Conservation (phyloP, 1,140 invertebrate species). For the Alviniconcha marisindica region DNA sequence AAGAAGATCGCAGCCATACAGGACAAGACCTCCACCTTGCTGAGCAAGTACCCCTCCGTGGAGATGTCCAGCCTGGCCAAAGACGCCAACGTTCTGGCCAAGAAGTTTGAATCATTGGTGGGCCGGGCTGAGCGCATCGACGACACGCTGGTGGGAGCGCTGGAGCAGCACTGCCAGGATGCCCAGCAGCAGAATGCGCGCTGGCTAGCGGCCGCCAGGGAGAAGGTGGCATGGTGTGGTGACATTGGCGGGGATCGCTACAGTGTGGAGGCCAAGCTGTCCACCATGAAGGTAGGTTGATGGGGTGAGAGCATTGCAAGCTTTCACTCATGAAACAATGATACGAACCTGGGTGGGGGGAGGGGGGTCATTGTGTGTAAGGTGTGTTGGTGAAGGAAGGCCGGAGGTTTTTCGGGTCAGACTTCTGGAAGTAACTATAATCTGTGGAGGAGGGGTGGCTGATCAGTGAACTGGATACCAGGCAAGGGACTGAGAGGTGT, state of each 20-base stretch:
- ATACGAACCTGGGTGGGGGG: too few relatives aligned
- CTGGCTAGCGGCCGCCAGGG: constrained; percentile 86
- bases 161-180: constrained; percentile 92
- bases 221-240: constrained; percentile 95
- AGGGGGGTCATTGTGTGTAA: too few relatives aligned
- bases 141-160: constrained; percentile 86
- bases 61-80: constrained; percentile 71
- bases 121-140: constrained; percentile 79
- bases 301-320: too few relatives aligned
- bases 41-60: constrained; percentile 76
- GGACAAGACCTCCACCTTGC: constrained; percentile 83
- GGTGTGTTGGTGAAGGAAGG: too few relatives aligned
- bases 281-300: constrained; percentile 79
- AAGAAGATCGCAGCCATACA: constrained; percentile 83
- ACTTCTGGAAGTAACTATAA: too few relatives aligned
- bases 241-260: constrained; percentile 92
- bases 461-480: too few relatives aligned
- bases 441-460: too few relatives aligned
- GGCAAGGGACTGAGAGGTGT: too few relatives aligned
- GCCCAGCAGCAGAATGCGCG: constrained; percentile 88
- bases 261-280: constrained; percentile 93
- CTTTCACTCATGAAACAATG: too few relatives aligned
- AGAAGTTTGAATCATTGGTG: constrained; percentile 86
- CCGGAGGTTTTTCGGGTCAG: too few relatives aligned
- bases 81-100: constrained; percentile 66